These are phyloP conservation scores for Drosophila rellima DNA, from an alignment of 2,888 invertebrate species.

Conservation along the genomic window DNA sequence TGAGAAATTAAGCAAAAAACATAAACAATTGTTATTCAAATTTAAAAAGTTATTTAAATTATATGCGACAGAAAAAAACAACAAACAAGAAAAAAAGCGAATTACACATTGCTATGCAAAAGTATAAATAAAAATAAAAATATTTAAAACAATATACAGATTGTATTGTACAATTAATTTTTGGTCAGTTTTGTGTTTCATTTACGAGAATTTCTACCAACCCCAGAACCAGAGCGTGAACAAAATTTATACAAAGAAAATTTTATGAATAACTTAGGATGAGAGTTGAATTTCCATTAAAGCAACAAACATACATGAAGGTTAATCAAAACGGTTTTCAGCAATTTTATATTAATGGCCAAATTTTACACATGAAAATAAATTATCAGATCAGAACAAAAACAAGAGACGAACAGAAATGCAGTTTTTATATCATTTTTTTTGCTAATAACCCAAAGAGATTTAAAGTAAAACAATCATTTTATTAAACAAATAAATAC, in stretches of 20 bases:
- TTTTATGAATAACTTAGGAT: conserved; percentile 1
- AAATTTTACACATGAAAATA: conserved; percentile 73
- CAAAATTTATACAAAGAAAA: conserved; percentile 29
- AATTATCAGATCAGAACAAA: conserved; percentile 29
- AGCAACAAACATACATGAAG: conserved; percentile 38
- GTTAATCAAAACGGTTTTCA: conserved; percentile 79
- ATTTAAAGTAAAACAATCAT: conserved; percentile 54
- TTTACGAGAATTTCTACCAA: conserved; percentile 40
- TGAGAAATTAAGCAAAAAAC: conserved; percentile 53
- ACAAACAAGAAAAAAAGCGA: conserved; percentile 28
- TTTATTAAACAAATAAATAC: conserved; percentile 46
- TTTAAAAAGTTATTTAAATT: conserved; percentile 69
- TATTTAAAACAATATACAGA: conserved; percentile 42
- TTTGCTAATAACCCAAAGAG: conserved; percentile 77
- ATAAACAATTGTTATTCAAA: conserved; percentile 72
- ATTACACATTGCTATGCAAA: conserved; percentile 71
- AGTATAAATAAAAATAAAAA: conserved; percentile 40
- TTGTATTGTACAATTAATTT: conserved; percentile 66
- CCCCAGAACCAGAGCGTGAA: conserved; percentile 51
- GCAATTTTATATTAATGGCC: conserved; percentile 77
- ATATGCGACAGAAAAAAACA: conserved; percentile 48
- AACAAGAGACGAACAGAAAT: conserved; percentile 31
- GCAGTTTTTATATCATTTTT: conserved; percentile 68
- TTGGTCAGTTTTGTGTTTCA: conserved; percentile 59
- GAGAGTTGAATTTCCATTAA: conserved; percentile 21